Percentiles rank a stretch among this genome's conserved stretches.
These are phyloP conservation scores for Acrobasis consociella DNA, from an alignment of 2,888 invertebrate species.

Conservation along the genomic window DNA sequence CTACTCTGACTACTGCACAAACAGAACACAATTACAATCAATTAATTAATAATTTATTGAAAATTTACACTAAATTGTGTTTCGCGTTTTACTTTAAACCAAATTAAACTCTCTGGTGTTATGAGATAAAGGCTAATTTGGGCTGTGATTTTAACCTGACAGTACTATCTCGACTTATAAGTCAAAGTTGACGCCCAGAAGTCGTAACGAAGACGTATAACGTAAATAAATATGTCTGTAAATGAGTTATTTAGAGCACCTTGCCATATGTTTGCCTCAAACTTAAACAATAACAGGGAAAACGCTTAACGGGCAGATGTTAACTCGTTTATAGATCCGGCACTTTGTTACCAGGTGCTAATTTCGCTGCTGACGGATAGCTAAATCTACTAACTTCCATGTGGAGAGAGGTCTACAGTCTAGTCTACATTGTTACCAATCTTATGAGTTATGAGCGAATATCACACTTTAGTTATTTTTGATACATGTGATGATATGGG, in stretches of 20 bases:
- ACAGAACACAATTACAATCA: too few species aligned
- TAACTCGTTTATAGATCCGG: slow-evolving; percentile 24
- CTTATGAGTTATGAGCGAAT: not conserved
- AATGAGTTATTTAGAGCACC: slow-evolving; percentile 15
- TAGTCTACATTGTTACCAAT: not conserved
- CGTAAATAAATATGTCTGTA: slow-evolving; percentile 37
- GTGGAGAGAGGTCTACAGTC: not conserved
- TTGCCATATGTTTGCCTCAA: not conserved
- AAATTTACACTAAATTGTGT: too few species aligned
- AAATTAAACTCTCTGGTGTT: too few species aligned
- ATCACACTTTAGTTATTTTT: too few species aligned
- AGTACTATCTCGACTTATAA: slow-evolving; percentile 32
- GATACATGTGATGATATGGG: too few species aligned
- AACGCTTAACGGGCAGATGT: slow-evolving; percentile 8
- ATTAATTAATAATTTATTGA: too few species aligned
- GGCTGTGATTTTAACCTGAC: too few species aligned
- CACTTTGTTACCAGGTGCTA: slow-evolving; percentile 14
- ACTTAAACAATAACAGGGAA: slow-evolving; percentile 18
- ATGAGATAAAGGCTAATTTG: too few species aligned
- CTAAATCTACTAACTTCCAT: not conserved
- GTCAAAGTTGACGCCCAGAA: slow-evolving; percentile 51
- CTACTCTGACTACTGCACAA: too few species aligned
- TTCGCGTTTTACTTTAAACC: too few species aligned
- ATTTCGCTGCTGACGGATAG: not conserved
- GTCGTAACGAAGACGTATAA: slow-evolving; percentile 53